These are phyloP conservation scores for Embidobia sp. DNA, from an alignment of 2,888 invertebrate genomes.

Conservation along the genomic window DNA sequence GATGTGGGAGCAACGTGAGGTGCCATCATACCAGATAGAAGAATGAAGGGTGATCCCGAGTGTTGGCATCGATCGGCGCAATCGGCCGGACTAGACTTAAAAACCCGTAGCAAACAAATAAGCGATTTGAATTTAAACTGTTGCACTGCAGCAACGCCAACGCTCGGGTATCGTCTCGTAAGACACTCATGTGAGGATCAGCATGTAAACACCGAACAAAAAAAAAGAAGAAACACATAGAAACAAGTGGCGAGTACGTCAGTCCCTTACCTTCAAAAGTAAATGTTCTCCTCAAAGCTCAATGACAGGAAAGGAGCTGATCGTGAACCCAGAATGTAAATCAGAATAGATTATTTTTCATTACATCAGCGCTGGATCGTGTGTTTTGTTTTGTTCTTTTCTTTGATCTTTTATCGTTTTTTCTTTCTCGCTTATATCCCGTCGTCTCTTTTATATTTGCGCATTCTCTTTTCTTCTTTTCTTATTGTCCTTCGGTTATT, in stretches of 20 bases:
- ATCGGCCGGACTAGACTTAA: background rate
- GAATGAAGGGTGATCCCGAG: constrained; percentile 79
- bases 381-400: constrained; percentile 68
- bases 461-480: constrained; percentile 59
- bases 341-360: constrained; percentile 82
- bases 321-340: constrained; percentile 82
- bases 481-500: constrained; percentile 59
- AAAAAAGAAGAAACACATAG: constrained; percentile 77
- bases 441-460: background rate
- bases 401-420: constrained; percentile 19
- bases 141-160: constrained; percentile 69
- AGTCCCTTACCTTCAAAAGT: constrained; percentile 82
- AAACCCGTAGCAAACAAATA: background rate
- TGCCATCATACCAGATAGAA: constrained; percentile 82
- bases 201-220: constrained; percentile 80
- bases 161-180: constrained; percentile 77
- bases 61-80: constrained; percentile 71
- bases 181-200: constrained; percentile 79
- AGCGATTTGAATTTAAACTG: too few species aligned
- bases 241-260: constrained; percentile 81
- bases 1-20: constrained; percentile 78
- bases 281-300: constrained; percentile 82
- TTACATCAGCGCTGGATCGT: constrained; percentile 75
- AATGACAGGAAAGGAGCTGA: constrained; percentile 82
- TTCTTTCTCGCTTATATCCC: background rate